Conservation (phyloP, 2,113 vertebrate genomes). For the Indicator maculatus region DNA sequence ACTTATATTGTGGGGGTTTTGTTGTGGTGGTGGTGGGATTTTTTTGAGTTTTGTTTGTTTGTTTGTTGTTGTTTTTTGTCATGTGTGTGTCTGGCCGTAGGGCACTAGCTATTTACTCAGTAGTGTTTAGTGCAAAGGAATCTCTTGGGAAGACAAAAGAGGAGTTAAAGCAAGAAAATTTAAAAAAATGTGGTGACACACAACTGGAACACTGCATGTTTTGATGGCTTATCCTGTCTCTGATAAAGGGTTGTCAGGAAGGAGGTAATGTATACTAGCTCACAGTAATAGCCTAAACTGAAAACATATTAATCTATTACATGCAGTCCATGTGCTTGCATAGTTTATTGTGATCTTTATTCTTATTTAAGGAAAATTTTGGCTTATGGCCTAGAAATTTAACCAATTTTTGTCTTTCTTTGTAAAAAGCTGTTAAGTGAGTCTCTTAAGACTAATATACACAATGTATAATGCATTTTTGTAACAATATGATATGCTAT, state of each 20-base stretch:
- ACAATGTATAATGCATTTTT: background rate
- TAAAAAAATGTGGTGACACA: background rate
- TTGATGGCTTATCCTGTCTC: background rate
- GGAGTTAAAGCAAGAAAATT: background rate
- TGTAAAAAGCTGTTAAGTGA: background rate
- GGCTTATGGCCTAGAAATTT: background rate
- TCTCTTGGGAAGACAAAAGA: slow-evolving; percentile 29
- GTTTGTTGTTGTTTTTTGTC: slow-evolving; percentile 60
- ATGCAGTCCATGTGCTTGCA: background rate
- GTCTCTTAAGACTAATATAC: background rate
- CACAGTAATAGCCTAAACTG: background rate
- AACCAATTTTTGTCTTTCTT: background rate
- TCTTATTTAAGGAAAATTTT: background rate
- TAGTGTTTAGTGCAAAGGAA: slow-evolving; percentile 46
- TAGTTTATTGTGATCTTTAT: background rate
- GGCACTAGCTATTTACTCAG: slow-evolving; percentile 62
- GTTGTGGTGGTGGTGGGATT: no score
- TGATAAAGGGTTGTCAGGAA: background rate
- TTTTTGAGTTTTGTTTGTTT: background rate
- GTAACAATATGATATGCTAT: background rate
- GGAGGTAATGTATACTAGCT: background rate
- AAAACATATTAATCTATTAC: background rate
- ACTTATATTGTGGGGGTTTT: slow-evolving; percentile 62
- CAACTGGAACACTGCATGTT: background rate
- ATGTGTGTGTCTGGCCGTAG: slow-evolving; percentile 24